A percentile compares a stretch with the other conserved stretches of the same genome.
These are phyloP conservation scores for Choristoneura fumiferana DNA, from an alignment of 1,140 invertebrate genomes.

Conservation along the genomic window DNA sequence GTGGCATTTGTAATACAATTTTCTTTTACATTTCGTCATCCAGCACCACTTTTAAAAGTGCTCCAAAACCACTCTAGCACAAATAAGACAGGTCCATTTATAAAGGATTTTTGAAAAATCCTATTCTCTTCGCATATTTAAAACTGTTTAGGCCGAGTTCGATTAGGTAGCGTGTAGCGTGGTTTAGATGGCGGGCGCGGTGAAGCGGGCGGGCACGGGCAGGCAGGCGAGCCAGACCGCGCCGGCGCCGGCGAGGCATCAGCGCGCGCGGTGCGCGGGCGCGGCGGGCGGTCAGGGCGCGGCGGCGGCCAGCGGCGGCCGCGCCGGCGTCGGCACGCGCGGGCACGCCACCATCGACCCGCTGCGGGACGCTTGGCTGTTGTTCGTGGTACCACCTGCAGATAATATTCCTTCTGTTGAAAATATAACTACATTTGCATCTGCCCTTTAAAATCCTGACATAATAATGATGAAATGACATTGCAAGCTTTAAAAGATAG, in stretches of 20 bases:
- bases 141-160: neutral
- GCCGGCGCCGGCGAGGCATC: constrained; percentile 52
- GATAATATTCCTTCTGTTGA: constrained; percentile 21
- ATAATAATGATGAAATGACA: no score
- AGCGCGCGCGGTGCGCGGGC: constrained; percentile 64
- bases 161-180: constrained; percentile 6
- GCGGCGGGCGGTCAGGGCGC: constrained; percentile 75
- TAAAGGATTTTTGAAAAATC: no score
- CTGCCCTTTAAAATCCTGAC: neutral
- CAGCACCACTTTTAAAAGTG: no score
- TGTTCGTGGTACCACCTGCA: constrained; percentile 53
- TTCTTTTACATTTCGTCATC: no score
- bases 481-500: no score
- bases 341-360: constrained; percentile 78
- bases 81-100: no score
- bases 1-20: no score
- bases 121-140: no score
- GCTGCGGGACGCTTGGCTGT: constrained; percentile 62
- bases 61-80: no score
- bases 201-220: constrained; percentile 59
- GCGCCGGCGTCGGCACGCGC: constrained; percentile 71
- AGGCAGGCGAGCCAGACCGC: constrained; percentile 60
- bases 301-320: constrained; percentile 74
- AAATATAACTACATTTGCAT: neutral
- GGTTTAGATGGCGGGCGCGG: constrained; percentile 32